Evolutionary conservation across 1,140 invertebrate species (phyloP), one percentile per base, ranked within the genome.

Genomic region (Euglossa dilemma): DNA sequence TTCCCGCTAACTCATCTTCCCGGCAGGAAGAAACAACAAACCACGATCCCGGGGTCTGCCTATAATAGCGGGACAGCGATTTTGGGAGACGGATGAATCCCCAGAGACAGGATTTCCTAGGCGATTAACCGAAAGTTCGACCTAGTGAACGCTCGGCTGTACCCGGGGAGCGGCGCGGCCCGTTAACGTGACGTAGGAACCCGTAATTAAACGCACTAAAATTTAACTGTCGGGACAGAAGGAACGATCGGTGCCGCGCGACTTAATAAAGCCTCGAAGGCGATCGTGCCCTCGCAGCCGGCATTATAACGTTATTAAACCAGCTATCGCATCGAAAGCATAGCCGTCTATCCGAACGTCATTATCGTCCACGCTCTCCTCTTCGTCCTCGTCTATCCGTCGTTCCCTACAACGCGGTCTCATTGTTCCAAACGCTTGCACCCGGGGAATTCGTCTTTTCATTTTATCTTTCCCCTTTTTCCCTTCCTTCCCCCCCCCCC

Each of bases 151-250:
- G 50, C 1, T 61, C 45, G 61, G 57, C 52, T 36, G 28, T 54
- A 6, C 36, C 43, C 9, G 11, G 16, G 47, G 14, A 14, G 23
- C 66, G 12, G 14, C 25, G 14, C 20, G 23, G 16, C 12, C 64
- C 12, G 56, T 78, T 59, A 57, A 47, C 80, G 64, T 28, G 64
- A 61, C 83, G 67, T 73, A 75, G 84, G 71, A 84, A 85, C 89
- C 89, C 86, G 80, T 91, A 92, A 92, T 92, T 92, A 92, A 92
- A 91, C 83, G 90, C 85, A 92, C 90, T 92, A 92, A 92, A 92
- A 89, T 91, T 92, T 91, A 90, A 92, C 84, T 84, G 87, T 85
- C 82, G 77, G 64, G 78, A 78, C 80, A 77, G 79, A 84, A 88
- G 84, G 85, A 86, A 87, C 84, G 87, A 87, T 84, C 85, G 66